Conservation (phyloP, 2,113 vertebrate genomes). For the Melierax canorus region DNA sequence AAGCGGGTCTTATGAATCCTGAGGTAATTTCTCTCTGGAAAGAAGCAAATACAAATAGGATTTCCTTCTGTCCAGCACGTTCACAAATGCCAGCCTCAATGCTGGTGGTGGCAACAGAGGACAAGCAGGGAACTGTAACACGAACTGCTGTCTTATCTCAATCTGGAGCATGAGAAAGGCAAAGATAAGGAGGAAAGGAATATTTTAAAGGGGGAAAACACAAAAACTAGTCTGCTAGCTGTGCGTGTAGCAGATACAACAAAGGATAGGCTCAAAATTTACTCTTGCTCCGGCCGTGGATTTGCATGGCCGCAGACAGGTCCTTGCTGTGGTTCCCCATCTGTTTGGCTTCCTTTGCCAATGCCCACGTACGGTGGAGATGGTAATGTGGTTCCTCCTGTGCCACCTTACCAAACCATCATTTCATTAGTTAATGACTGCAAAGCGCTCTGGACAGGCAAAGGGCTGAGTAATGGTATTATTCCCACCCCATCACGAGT, state of each 20-base stretch:
- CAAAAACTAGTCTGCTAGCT: background rate
- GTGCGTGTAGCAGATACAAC: fast-evolving
- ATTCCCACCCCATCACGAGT: background rate
- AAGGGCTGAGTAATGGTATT: background rate
- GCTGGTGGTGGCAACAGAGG: background rate
- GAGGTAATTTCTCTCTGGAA: background rate
- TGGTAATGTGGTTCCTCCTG: fast-evolving
- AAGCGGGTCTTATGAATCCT: fast-evolving
- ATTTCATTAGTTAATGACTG: background rate
- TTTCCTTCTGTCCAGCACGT: background rate
- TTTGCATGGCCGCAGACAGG: background rate
- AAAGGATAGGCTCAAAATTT: background rate
- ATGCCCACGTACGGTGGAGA: background rate
- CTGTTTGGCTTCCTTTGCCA: background rate
- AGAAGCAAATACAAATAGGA: background rate
- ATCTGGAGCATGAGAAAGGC: background rate
- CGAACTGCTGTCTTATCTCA: background rate
- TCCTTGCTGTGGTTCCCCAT: fast-evolving
- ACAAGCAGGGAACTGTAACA: background rate
- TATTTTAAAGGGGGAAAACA: background rate
- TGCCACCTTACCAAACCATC: background rate
- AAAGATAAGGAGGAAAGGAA: background rate
- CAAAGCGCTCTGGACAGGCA: background rate
- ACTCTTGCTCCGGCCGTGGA: background rate
- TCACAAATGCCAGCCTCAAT: background rate